These are phyloP conservation scores for Isaurus tuberculatus DNA, from an alignment of 92 coral and sea anemone genomes.

Conservation along the genomic window DNA sequence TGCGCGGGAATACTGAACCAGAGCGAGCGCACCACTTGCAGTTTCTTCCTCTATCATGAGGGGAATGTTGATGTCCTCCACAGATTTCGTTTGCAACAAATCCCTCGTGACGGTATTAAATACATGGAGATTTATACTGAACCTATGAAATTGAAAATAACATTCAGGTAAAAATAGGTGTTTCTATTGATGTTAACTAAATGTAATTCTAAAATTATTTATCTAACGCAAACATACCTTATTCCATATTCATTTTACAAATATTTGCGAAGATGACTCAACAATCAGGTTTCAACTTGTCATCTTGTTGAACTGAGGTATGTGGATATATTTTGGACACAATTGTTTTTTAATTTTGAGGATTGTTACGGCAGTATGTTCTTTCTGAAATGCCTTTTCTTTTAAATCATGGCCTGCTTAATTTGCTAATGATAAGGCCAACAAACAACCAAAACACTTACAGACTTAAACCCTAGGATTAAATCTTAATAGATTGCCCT, in stretches of 20 bases:
- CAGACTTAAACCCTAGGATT: background rate
- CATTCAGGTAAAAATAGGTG: conserved; percentile 1
- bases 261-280: background rate
- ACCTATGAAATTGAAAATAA: conserved; percentile 35
- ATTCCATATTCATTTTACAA: background rate
- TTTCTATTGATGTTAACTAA: background rate
- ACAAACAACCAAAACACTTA: background rate
- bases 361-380: background rate
- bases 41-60: conserved; percentile 34
- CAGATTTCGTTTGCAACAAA: conserved; percentile 33
- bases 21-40: conserved; percentile 44
- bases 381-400: background rate
- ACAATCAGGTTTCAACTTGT: conserved; percentile 1
- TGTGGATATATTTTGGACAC: conserved; percentile 6
- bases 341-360: background rate
- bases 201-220: background rate
- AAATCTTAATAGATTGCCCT: background rate
- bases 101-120: conserved; percentile 50
- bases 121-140: conserved; percentile 55
- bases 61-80: conserved; percentile 48
- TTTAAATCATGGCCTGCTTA: background rate
- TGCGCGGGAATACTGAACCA: conserved; percentile 59
- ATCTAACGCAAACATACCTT: background rate
- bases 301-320: conserved; percentile 33
- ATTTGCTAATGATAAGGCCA: background rate